phyloP scores from a whole-genome alignment of 2,888 invertebrate species.

The Lithosia quadra region DNA sequence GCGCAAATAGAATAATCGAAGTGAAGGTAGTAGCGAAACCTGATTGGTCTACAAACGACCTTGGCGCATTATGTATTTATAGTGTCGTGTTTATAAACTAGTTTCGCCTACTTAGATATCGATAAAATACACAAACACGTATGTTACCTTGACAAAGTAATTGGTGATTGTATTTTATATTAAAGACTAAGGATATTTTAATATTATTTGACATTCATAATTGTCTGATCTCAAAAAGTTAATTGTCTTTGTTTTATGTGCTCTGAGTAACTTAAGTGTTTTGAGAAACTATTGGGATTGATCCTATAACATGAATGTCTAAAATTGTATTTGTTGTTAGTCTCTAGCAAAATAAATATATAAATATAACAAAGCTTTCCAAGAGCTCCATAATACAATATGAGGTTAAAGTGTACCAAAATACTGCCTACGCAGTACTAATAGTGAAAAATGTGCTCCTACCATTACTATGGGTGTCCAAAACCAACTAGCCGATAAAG shows the following conservation, averaged over 20 bases:
- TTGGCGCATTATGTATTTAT: conserved; percentile 75
- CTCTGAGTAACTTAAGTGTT: too few species aligned
- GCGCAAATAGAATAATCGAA: conserved; percentile 51
- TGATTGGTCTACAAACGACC: conserved; percentile 73
- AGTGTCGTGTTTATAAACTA: conserved; percentile 58
- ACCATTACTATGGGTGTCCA: background rate
- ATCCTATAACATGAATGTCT: background rate
- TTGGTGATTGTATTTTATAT: too few species aligned
- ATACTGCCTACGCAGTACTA: background rate
- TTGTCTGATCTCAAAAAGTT: too few species aligned
- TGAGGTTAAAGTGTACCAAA: background rate
- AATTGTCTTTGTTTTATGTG: too few species aligned
- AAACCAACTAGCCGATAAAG: background rate
- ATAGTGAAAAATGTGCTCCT: background rate
- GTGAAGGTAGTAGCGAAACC: conserved; percentile 62
- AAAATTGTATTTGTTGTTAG: background rate
- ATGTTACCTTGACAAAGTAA: too few species aligned
- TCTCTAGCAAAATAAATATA: background rate
- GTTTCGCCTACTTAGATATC: conserved; percentile 17
- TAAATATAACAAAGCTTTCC: too few species aligned
- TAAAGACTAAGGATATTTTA: too few species aligned
- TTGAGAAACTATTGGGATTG: too few species aligned
- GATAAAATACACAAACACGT: background rate
- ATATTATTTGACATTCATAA: too few species aligned
- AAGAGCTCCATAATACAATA: background rate